Percentiles rank a stretch among this genome's conserved stretches.
Conservation (phyloP, 1,140 invertebrate genomes). For the Apis florea region DNA sequence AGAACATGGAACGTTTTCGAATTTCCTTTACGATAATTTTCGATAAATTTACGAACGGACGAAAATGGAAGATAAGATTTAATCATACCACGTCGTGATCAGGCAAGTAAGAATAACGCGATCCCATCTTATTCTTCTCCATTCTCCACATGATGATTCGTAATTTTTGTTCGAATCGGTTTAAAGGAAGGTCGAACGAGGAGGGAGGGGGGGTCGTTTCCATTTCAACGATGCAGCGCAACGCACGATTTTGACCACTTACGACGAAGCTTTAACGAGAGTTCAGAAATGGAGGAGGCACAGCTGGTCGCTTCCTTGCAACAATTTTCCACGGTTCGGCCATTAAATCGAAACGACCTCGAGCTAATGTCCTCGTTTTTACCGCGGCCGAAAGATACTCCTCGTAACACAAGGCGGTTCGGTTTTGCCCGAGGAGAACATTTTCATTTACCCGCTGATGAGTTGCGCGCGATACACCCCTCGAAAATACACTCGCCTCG, state of each 20-base stretch:
- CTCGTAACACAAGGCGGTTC: conserved; percentile 1
- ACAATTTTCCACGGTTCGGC: background rate
- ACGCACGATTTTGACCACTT: conserved; percentile 9
- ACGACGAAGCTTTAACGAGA: conserved; percentile 8
- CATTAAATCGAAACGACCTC: conserved; percentile 22
- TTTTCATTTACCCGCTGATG: background rate
- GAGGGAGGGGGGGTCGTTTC: background rate
- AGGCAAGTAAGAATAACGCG: too few relatives aligned
- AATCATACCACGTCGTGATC: too few relatives aligned
- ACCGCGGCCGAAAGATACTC: background rate
- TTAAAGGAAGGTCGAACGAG: too few relatives aligned
- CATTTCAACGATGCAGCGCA: background rate
- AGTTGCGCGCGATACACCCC: too few relatives aligned
- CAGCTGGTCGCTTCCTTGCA: conserved; percentile 17
- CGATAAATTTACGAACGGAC: too few relatives aligned
- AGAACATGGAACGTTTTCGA: too few relatives aligned
- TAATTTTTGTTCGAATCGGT: too few relatives aligned
- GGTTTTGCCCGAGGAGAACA: background rate
- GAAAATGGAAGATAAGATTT: too few relatives aligned
- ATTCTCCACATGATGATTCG: too few relatives aligned
- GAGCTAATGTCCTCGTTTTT: conserved; percentile 23
- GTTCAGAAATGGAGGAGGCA: background rate
- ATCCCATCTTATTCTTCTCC: too few relatives aligned
- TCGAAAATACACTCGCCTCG: background rate
- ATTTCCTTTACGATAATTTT: too few relatives aligned